Evolutionary conservation across 2,888 invertebrate genomes (phyloP).

Genomic region (Bruchidius siliquastri): DNA sequence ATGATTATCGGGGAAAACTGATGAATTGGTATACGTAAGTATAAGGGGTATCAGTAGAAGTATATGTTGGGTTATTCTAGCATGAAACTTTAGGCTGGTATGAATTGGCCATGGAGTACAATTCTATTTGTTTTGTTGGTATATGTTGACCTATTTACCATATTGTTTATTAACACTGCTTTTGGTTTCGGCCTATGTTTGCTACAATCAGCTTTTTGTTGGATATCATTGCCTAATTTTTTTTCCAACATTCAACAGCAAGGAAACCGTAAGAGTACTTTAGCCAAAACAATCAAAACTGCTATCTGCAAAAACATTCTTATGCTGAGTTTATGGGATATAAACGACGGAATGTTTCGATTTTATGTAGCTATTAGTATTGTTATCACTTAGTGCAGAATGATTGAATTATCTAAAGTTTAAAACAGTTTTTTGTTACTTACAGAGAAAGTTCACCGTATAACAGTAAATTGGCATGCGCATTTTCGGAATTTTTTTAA

Average conservation of each 20-base stretch:
- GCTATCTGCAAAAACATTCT: slow-evolving; percentile 19
- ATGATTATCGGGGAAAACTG: not conserved
- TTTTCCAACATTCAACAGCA: not conserved
- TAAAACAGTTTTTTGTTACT: slow-evolving; percentile 12
- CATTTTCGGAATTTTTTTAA: slow-evolving; percentile 30
- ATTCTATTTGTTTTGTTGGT: slow-evolving; percentile 19
- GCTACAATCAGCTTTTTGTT: slow-evolving; percentile 35
- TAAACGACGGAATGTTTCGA: not conserved
- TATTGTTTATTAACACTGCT: slow-evolving; percentile 39
- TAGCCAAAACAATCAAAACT: slow-evolving; percentile 13
- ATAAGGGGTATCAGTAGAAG: not conserved
- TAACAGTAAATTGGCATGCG: slow-evolving; percentile 35
- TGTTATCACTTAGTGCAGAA: slow-evolving; percentile 35
- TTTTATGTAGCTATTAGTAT: not conserved
- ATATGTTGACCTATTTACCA: slow-evolving; percentile 13
- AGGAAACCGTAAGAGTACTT: not conserved
- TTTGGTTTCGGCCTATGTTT: slow-evolving; percentile 41
- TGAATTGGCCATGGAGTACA: slow-evolving; percentile 23
- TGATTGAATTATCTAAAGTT: slow-evolving; percentile 40
- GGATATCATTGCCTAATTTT: slow-evolving; percentile 6
- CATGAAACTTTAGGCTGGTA: not conserved
- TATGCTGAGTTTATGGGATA: slow-evolving; percentile 3
- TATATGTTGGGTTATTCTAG: not conserved
- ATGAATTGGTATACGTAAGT: not conserved
- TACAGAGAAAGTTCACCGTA: slow-evolving; percentile 16